Evolutionary conservation across 30 jellyfish, hydroid and myxozoan genomes (phyloP).

Genomic region (Turritopsis rubra): DNA sequence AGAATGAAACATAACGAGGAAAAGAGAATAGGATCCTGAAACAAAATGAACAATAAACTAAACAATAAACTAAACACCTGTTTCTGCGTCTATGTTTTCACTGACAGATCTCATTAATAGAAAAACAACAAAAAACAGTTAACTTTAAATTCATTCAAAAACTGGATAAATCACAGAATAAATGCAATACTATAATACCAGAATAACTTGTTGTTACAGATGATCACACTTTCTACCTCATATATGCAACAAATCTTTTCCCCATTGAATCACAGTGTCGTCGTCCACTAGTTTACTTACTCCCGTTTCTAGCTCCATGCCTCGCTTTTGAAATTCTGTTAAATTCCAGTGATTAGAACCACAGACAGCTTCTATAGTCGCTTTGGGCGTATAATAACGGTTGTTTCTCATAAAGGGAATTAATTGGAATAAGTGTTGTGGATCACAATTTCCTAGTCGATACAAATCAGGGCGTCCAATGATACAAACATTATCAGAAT

Average conservation of each 20-base stretch:
- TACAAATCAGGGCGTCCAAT: slow-evolving; percentile 42
- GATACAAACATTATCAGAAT: slow-evolving; percentile 55
- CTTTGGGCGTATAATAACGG: slow-evolving; percentile 68
- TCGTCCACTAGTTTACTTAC: slow-evolving; percentile 34
- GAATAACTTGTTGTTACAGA: too few relatives aligned
- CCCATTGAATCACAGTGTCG: slow-evolving; percentile 58
- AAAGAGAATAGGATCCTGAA: too few relatives aligned
- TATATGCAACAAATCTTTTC: slow-evolving; percentile 43
- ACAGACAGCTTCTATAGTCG: slow-evolving; percentile 49
- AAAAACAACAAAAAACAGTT: too few relatives aligned
- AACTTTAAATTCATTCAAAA: too few relatives aligned
- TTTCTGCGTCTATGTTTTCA: too few relatives aligned
- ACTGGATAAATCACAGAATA: too few relatives aligned
- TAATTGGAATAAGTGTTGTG: slow-evolving; percentile 38
- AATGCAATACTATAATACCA: too few relatives aligned
- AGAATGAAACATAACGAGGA: too few relatives aligned
- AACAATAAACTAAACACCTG: too few relatives aligned
- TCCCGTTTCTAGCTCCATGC: slow-evolving; percentile 55
- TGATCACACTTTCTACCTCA: not conserved
- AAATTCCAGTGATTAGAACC: slow-evolving; percentile 71
- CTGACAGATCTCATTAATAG: too few relatives aligned
- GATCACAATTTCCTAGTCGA: slow-evolving; percentile 68
- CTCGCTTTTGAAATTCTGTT: slow-evolving; percentile 61
- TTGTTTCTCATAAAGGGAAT: slow-evolving; percentile 68
- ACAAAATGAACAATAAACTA: too few relatives aligned